Base-by-base conservation (phyloP, 2,113 vertebrate genomes). In the Leucopternis melanops region DNA sequence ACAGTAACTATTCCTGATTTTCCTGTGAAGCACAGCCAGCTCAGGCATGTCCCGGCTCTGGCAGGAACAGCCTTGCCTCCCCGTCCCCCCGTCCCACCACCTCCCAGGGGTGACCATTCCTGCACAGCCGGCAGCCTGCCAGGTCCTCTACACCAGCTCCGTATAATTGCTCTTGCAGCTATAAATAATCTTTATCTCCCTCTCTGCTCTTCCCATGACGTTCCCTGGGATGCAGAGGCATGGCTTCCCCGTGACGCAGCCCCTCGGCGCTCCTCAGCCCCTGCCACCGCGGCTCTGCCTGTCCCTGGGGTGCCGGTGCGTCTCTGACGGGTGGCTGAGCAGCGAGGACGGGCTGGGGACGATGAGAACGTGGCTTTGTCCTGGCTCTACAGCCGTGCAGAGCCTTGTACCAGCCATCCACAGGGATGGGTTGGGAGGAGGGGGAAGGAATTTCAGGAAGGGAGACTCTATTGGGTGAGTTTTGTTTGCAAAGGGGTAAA, bases 41-140 rank as follows among this genome's bases (percentile, higher is more conserved):
- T 26, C 13, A 6, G 58, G 47, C 31, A 2, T 2, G 12, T 25
- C 34, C 73, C 0, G 0, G 40, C 17, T 31, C 40, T 0, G 1
- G 10, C 65, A 59, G 89, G 34, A 81, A 1, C 23, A 75, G 45
- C 52, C 44, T 27, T 59, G 38, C 11, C 10, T 12, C n/a, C 34
- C 67, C 5, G 11, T 42, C 13, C 13, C 55, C 32, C 22, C 12
- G 2, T n/a, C 38, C 62, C 77, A 36, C 8, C 4, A 8, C 55
- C 49, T 52, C 31, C 20, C 31, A 10, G 26, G 62, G 50, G 19
- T 52, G 72, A 13, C 38, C 13, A 1, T 7, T 70, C 42, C 81
- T 34, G 74, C 19, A 20, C 74, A 80, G 74, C 65, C 32, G 29
- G 70, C 91, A 93, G 94, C 79, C 92, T 87, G 93, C 82, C 86